A percentile compares a stretch with the other conserved stretches of the same genome.
Evolutionary conservation across 2,113 vertebrate genomes (phyloP).

Genomic region (Zapus hudsonius): DNA sequence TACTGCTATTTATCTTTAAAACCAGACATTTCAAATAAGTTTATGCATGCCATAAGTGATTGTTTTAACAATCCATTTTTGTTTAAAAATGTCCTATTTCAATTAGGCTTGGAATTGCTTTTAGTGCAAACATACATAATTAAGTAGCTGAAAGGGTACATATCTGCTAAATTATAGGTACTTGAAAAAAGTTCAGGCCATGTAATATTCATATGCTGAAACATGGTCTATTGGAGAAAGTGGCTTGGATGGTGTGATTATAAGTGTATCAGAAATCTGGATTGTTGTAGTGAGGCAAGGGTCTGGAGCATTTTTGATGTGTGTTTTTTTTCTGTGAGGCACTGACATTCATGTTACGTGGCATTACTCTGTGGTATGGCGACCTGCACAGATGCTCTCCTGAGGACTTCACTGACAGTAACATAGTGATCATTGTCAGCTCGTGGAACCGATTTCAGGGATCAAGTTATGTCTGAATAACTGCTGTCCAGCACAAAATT

Average conservation of each 20-base stretch:
- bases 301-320: not conserved
- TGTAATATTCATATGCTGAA: not conserved
- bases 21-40: conserved; percentile 1
- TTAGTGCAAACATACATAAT: not conserved
- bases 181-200: conserved; percentile 12
- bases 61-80: not conserved
- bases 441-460: conserved; percentile 13
- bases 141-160: not conserved
- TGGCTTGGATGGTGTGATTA: not conserved
- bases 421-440: not conserved
- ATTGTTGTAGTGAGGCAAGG: not conserved
- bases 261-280: not conserved
- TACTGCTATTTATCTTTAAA: conserved; percentile 15
- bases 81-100: not conserved
- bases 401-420: conserved; percentile 1
- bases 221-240: not conserved
- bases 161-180: not conserved
- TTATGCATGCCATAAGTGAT: not conserved
- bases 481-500: too few species aligned
- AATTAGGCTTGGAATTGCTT: not conserved
- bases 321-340: not conserved
- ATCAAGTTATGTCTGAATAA: not conserved
- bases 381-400: not conserved
- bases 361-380: not conserved
- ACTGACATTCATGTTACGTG: not conserved